A percentile compares a stretch with the other conserved stretches of the same genome.
Evolutionary conservation across 1,140 invertebrate species (phyloP).

Genomic region (Drosophila kurseongensis): DNA sequence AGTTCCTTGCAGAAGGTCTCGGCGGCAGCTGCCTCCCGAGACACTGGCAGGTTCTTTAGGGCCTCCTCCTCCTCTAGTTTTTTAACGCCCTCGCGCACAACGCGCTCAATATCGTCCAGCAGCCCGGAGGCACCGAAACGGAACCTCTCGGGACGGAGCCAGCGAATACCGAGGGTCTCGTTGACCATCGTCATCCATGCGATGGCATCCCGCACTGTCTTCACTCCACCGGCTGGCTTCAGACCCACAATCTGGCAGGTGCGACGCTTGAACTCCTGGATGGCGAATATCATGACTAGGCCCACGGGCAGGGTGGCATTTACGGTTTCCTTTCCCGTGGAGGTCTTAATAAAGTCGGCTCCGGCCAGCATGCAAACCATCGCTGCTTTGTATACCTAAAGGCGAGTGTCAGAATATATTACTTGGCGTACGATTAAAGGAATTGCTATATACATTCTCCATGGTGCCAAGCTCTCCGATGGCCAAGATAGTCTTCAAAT

Average conservation of each 20-base stretch:
- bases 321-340: conserved; percentile 98
- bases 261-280: conserved; percentile 91
- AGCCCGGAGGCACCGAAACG: conserved; percentile 97
- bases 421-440: too few species aligned
- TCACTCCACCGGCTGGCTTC: conserved; percentile 98
- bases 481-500: conserved; percentile 97
- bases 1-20: conserved; percentile 50
- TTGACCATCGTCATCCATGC: conserved; percentile 95
- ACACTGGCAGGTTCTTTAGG: not conserved
- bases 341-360: conserved; percentile 99
- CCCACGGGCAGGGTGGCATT: conserved; percentile 97
- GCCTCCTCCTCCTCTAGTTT: conserved; percentile 38
- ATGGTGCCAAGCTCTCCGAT: conserved; percentile 96
- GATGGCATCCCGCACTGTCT: conserved; percentile 93
- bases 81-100: conserved; percentile 62
- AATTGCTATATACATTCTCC: conserved; percentile 87
- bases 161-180: conserved; percentile 93
- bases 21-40: not conserved
- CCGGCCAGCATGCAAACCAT: conserved; percentile 97
- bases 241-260: conserved; percentile 95
- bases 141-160: conserved; percentile 93
- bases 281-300: conserved; percentile 97
- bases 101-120: conserved; percentile 89
- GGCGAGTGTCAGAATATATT: too few species aligned
- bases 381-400: conserved; percentile 91